Percentiles rank a stretch among this genome's conserved stretches.
Evolutionary conservation across 2,797 vertebrate species (phyloP).

Genomic region (Alfaro cultratus): DNA sequence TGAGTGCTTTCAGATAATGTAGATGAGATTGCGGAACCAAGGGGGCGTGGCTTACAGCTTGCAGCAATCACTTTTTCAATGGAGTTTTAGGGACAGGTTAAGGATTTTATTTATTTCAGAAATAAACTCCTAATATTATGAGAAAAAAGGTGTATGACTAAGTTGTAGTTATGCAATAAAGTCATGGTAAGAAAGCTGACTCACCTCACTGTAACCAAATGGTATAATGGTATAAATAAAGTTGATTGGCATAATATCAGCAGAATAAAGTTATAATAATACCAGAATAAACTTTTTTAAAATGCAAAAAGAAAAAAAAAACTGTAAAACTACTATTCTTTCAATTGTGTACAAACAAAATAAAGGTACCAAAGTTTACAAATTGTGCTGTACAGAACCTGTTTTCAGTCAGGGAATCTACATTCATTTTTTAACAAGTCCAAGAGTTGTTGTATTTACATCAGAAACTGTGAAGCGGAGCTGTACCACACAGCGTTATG

Average conservation of each 20-base stretch:
- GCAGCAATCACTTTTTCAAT: background rate
- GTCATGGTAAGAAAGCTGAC: too few species aligned
- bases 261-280: background rate
- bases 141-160: background rate
- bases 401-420: background rate
- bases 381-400: background rate
- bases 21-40: background rate
- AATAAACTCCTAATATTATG: background rate
- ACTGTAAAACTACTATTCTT: background rate
- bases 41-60: background rate
- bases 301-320: background rate
- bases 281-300: background rate
- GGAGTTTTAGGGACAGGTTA: background rate
- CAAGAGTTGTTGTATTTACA: background rate
- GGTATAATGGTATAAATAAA: too few species aligned
- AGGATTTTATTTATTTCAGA: background rate
- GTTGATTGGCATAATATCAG: too few species aligned
- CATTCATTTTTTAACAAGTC: background rate
- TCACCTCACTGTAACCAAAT: too few species aligned
- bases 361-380: background rate
- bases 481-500: background rate
- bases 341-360: background rate
- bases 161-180: background rate
- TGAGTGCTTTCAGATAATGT: background rate
- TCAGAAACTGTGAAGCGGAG: background rate